A percentile compares a stretch with the other conserved stretches of the same genome.
Evolutionary conservation across 2,888 invertebrate genomes (phyloP).

Genomic region (Aphodius granarius): DNA sequence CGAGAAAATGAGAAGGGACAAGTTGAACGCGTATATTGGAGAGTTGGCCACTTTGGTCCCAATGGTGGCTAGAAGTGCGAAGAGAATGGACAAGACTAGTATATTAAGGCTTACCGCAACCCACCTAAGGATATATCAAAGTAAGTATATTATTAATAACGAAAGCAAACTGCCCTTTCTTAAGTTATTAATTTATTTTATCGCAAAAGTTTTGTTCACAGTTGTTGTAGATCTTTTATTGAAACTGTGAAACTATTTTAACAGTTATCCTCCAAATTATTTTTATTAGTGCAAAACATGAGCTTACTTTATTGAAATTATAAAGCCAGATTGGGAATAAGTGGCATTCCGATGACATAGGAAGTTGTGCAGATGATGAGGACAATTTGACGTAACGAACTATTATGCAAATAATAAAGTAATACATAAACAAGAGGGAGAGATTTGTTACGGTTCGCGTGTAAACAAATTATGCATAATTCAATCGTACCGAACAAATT

Average conservation of each 20-base stretch:
- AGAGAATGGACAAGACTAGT: conserved; percentile 89
- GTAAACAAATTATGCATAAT: conserved; percentile 23
- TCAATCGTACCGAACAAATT: conserved; percentile 15
- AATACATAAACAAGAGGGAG: neutral
- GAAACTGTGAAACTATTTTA: no score
- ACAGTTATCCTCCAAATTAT: no score
- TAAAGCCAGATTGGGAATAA: neutral
- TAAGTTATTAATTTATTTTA: no score
- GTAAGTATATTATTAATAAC: no score
- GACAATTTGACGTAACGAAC: conserved; percentile 9
- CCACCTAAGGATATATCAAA: conserved; percentile 78
- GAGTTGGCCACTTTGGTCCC: conserved; percentile 82
- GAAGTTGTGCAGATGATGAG: neutral
- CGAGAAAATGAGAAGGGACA: conserved; percentile 89
- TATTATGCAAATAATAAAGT: conserved; percentile 14
- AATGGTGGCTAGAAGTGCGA: conserved; percentile 78
- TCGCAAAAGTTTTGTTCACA: no score
- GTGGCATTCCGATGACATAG: neutral
- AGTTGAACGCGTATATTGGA: conserved; percentile 82
- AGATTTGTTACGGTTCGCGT: conserved; percentile 9
- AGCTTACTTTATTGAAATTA: no score
- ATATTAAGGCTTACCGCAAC: conserved; percentile 85
- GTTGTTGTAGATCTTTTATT: no score
- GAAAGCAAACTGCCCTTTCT: no score
- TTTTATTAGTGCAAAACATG: no score